Evolutionary conservation across 2,888 invertebrate genomes (phyloP).

Genomic region (Mongoloraphidia duomilia): DNA sequence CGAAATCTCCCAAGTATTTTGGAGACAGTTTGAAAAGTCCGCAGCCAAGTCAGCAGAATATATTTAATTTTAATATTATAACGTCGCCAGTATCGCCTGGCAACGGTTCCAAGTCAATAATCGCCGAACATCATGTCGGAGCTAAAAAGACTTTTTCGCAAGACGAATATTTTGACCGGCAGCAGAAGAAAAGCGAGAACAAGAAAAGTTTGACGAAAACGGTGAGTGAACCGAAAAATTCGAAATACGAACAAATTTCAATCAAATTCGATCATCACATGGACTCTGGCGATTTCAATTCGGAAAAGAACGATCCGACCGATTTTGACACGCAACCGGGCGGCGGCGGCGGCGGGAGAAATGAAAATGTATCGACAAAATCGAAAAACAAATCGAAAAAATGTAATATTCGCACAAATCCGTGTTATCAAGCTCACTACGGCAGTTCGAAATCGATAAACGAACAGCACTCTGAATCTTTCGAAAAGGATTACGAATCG

Average conservation of each 20-base stretch:
- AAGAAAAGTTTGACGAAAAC: slow-evolving; percentile 5
- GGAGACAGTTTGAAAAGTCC: slow-evolving; percentile 10
- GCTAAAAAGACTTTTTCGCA: slow-evolving; percentile 2
- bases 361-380: not conserved
- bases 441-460: slow-evolving; percentile 33
- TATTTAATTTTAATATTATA: slow-evolving; percentile 24
- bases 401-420: slow-evolving; percentile 42
- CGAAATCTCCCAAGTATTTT: not conserved
- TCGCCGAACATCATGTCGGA: no score
- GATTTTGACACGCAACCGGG: not conserved
- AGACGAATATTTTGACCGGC: not conserved
- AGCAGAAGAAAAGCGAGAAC: not conserved
- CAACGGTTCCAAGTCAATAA: slow-evolving; percentile 5
- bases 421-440: slow-evolving; percentile 37
- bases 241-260: slow-evolving; percentile 3
- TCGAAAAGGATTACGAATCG: slow-evolving; percentile 16
- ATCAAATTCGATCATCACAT: not conserved
- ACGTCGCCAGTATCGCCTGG: slow-evolving; percentile 23
- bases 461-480: slow-evolving; percentile 29
- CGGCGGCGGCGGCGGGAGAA: not conserved
- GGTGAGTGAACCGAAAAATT: slow-evolving; percentile 3
- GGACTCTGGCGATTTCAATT: no score
- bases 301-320: no score
- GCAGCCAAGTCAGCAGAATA: slow-evolving; percentile 13
- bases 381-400: slow-evolving; percentile 3